phyloP scores from a whole-genome alignment of 2,113 vertebrate genomes.

The Dasyurus viverrinus region DNA sequence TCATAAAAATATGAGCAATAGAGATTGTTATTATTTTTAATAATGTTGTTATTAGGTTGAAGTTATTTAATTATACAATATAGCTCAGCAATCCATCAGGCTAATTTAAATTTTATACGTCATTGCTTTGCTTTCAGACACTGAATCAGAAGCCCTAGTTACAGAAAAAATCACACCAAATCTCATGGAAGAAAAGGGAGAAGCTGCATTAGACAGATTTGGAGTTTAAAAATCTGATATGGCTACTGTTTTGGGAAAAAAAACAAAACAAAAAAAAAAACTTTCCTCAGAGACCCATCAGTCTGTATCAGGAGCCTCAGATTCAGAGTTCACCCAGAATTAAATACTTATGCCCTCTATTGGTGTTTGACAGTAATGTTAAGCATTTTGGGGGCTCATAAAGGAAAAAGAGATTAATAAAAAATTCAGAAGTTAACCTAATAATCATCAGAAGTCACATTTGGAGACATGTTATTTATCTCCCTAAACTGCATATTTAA shows the following conservation, averaged over 20 bases:
- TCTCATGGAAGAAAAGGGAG: constrained; percentile 10
- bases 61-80: neutral
- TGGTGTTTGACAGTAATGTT: constrained; percentile 82
- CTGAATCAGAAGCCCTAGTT: constrained; percentile 27
- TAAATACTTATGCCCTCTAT: constrained; percentile 86
- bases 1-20: neutral
- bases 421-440: neutral
- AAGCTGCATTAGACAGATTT: neutral
- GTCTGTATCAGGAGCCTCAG: constrained; percentile 38
- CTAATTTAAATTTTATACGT: constrained; percentile 53
- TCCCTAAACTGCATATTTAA: neutral
- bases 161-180: neutral
- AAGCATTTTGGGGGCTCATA: constrained; percentile 39
- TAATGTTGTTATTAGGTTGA: neutral
- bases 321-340: constrained; percentile 62
- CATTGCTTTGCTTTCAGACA: constrained; percentile 56
- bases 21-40: neutral
- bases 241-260: constrained; percentile 5
- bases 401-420: constrained; percentile 22
- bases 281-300: constrained; percentile 54
- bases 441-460: neutral
- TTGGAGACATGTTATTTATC: constrained; percentile 18
- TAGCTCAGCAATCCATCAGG: constrained; percentile 19
- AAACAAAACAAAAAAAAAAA: neutral
- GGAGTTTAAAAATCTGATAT: constrained; percentile 36